These are phyloP conservation scores for Hyppa rectilinea DNA, from an alignment of 2,888 invertebrate genomes.

Conservation along the genomic window DNA sequence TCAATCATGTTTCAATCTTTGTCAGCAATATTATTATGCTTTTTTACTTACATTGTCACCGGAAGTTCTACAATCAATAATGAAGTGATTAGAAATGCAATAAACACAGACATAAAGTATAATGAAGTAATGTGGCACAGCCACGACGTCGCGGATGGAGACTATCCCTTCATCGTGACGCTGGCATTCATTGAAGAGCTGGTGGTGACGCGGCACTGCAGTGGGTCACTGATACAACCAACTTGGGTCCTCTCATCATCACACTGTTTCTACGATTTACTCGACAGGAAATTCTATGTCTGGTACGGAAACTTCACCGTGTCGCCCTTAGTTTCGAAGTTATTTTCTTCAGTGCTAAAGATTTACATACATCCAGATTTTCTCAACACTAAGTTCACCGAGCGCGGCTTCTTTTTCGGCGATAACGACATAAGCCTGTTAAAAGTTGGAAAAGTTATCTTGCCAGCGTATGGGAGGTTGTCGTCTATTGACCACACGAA, in stretches of 20 bases:
- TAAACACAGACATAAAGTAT: background rate
- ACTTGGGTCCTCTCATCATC: slow-evolving; percentile 51
- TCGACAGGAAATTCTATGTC: slow-evolving; percentile 24
- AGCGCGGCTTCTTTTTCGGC: slow-evolving; percentile 39
- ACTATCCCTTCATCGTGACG: slow-evolving; percentile 32
- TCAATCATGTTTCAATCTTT: slow-evolving; percentile 26
- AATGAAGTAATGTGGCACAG: slow-evolving; percentile 7
- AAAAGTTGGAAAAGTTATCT: slow-evolving; percentile 1
- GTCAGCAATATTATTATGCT: background rate
- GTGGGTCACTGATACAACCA: slow-evolving; percentile 35
- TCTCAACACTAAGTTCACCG: slow-evolving; percentile 22
- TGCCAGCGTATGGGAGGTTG: slow-evolving; percentile 29
- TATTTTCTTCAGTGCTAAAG: slow-evolving; percentile 33
- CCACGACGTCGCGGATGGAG: slow-evolving; percentile 21
- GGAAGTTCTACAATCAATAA: slow-evolving; percentile 2
- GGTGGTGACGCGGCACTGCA: slow-evolving; percentile 46
- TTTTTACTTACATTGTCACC: slow-evolving; percentile 10
- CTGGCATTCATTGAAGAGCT: slow-evolving; percentile 14
- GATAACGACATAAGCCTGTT: slow-evolving; percentile 52
- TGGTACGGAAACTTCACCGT: slow-evolving; percentile 51
- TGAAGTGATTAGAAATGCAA: slow-evolving; percentile 9
- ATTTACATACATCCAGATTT: slow-evolving; percentile 44
- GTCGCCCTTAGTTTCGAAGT: slow-evolving; percentile 29
- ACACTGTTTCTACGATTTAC: slow-evolving; percentile 41
- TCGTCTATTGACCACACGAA: slow-evolving; percentile 41